Conservation (phyloP, 2,888 invertebrate species). For the Caenorhabditis sinica region DNA sequence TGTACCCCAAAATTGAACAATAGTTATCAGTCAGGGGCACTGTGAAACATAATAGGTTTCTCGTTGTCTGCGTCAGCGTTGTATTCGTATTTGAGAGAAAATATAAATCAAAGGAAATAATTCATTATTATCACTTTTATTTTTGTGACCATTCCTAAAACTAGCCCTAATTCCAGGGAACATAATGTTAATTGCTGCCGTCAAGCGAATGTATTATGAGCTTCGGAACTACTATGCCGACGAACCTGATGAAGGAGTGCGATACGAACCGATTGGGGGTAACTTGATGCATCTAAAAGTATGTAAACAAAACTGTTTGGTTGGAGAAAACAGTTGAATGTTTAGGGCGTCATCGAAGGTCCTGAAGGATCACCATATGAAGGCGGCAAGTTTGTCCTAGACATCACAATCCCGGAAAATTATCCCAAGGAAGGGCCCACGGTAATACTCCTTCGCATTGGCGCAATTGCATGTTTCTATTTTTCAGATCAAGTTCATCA, state of each 20-base stretch:
- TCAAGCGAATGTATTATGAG: neutral
- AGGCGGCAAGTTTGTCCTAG: conserved; percentile 29
- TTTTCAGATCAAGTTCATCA: conserved; percentile 35
- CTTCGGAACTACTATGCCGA: neutral
- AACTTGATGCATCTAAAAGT: conserved; percentile 9
- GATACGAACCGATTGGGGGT: neutral
- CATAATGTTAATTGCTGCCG: neutral
- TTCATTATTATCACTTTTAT: too few species aligned
- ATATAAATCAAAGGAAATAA: too few species aligned
- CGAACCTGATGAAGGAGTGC: neutral
- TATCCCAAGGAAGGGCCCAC: conserved; percentile 23
- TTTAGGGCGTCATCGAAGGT: conserved; percentile 22
- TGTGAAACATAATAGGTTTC: too few species aligned
- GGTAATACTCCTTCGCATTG: neutral
- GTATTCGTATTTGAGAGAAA: too few species aligned
- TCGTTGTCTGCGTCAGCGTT: too few species aligned
- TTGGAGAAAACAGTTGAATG: neutral
- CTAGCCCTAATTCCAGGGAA: too few species aligned
- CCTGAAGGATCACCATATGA: conserved; percentile 28
- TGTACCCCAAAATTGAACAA: neutral
- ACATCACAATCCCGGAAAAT: conserved; percentile 9
- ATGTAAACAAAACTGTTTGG: neutral
- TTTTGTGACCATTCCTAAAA: too few species aligned
- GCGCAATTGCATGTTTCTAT: neutral
- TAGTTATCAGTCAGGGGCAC: neutral